Evolutionary conservation across 2,113 vertebrate species (phyloP).

Genomic region (Phalacrocorax brasilianus): DNA sequence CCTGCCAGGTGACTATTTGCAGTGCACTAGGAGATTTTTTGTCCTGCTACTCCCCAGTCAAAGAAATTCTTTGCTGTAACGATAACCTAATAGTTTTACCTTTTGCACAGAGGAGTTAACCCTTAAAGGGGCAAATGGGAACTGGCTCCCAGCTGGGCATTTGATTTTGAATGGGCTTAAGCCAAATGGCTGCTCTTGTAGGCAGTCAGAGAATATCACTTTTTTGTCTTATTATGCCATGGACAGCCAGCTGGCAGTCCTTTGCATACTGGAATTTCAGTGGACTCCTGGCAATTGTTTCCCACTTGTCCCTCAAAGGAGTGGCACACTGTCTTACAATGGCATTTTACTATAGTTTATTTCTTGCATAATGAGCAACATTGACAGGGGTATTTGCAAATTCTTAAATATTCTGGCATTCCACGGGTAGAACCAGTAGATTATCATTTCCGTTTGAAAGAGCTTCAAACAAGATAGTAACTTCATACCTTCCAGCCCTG

Average conservation of each 20-base stretch:
- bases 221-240: background rate
- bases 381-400: background rate
- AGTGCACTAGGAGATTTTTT: background rate
- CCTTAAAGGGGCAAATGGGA: background rate
- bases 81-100: background rate
- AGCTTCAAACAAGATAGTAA: background rate
- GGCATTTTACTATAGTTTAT: background rate
- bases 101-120: background rate
- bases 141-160: slow-evolving; percentile 5
- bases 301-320: background rate
- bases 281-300: background rate
- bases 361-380: background rate
- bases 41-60: background rate
- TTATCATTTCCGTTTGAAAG: background rate
- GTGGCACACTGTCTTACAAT: background rate
- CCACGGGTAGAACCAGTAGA: background rate
- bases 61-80: background rate
- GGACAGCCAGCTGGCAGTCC: slow-evolving; percentile 56
- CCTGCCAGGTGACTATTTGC: background rate
- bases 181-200: slow-evolving; percentile 25
- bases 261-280: background rate
- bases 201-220: background rate
- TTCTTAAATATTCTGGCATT: background rate
- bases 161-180: background rate
- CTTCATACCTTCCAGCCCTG: background rate